A percentile compares a stretch with the other conserved stretches of the same genome.
These are phyloP conservation scores for Carlito syrichta DNA, from an alignment of 2,113 vertebrate species.

Conservation along the genomic window DNA sequence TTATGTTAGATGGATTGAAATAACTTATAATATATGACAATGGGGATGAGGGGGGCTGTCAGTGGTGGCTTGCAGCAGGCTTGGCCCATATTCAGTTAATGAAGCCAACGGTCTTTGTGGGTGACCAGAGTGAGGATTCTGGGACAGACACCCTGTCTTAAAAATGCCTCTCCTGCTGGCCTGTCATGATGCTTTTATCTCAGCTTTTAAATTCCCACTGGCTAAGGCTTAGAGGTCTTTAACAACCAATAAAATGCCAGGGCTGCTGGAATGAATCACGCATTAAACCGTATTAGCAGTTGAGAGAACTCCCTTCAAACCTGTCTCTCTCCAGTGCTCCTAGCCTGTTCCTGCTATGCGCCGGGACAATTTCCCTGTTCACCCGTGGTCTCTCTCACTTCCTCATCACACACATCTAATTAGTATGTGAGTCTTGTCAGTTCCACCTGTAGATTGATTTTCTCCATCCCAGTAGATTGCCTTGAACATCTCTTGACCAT, in stretches of 20 bases:
- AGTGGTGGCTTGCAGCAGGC: neutral
- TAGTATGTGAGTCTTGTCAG: neutral
- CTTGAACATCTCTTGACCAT: neutral
- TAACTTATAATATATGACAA: neutral
- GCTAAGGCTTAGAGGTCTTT: slow-evolving; percentile 29
- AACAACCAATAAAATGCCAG: slow-evolving; percentile 50
- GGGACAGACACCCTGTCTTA: slow-evolving; percentile 46
- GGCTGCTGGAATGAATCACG: neutral
- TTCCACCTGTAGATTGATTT: neutral
- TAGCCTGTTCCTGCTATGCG: neutral
- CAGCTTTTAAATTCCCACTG: slow-evolving; percentile 28
- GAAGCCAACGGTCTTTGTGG: slow-evolving; percentile 56
- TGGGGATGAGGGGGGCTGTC: neutral
- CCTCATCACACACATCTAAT: neutral
- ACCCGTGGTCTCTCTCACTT: neutral
- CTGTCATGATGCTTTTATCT: slow-evolving; percentile 46
- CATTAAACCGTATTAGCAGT: neutral
- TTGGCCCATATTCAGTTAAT: slow-evolving; percentile 23
- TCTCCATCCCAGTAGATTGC: neutral
- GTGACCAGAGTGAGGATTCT: neutral
- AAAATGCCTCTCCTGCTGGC: slow-evolving; percentile 33
- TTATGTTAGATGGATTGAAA: slow-evolving; percentile 62
- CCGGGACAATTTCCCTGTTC: neutral
- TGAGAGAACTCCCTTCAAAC: slow-evolving; percentile 17
- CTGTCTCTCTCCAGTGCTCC: neutral